These are phyloP conservation scores for Spicauda simplicius DNA, from an alignment of 2,888 invertebrate species.

Conservation along the genomic window DNA sequence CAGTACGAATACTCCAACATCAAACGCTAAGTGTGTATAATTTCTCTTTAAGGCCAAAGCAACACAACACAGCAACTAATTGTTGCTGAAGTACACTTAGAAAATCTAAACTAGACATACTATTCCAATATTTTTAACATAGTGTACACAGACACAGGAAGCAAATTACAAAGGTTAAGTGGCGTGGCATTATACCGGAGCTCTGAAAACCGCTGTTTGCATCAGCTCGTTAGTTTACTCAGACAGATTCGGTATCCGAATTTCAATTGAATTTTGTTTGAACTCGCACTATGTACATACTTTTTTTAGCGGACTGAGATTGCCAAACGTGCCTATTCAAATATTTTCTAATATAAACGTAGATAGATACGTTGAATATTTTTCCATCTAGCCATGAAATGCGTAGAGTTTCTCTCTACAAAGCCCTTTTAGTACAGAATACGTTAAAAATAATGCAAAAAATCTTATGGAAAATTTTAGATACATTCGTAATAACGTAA, in stretches of 20 bases:
- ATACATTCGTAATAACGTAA: too few species aligned
- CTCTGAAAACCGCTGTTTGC: slow-evolving; percentile 5
- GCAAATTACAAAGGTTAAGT: slow-evolving; percentile 12
- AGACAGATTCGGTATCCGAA: slow-evolving; percentile 11
- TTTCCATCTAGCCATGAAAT: neutral
- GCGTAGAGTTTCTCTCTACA: neutral
- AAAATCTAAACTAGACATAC: neutral
- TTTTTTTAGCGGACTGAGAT: slow-evolving; percentile 18
- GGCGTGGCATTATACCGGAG: slow-evolving; percentile 1
- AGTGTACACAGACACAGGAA: neutral
- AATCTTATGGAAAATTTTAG: too few species aligned
- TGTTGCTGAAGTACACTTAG: too few species aligned
- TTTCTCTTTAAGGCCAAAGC: too few species aligned
- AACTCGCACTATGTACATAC: slow-evolving; percentile 15
- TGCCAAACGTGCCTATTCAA: slow-evolving; percentile 19
- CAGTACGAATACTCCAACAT: too few species aligned
- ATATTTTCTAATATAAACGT: slow-evolving; percentile 23
- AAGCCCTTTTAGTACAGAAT: neutral
- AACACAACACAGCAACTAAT: too few species aligned
- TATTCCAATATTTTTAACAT: neutral
- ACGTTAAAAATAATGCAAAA: too few species aligned
- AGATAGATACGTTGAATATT: neutral
- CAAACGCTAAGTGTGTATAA: too few species aligned
- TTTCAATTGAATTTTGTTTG: slow-evolving; percentile 19
- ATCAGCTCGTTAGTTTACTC: slow-evolving; percentile 13